A percentile compares a stretch with the other conserved stretches of the same genome.
phyloP scores from a whole-genome alignment of 2,113 vertebrate genomes.

The Phaethornis superciliosus region DNA sequence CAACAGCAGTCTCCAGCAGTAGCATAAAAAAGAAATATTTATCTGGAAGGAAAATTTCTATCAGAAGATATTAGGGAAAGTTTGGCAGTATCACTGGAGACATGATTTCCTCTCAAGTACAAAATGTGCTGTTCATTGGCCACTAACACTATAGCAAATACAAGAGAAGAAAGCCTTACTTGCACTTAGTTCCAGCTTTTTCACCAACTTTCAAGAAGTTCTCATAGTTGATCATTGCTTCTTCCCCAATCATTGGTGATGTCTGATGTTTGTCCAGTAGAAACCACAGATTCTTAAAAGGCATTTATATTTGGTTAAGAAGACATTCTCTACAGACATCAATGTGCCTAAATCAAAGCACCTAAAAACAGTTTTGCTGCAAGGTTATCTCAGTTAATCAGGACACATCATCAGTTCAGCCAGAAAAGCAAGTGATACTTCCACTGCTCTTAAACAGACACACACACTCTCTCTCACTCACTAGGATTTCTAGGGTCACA shows the following conservation, averaged over 20 bases:
- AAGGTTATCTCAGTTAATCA: background rate
- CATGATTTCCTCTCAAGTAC: background rate
- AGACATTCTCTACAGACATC: background rate
- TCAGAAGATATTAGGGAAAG: background rate
- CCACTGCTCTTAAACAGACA: background rate
- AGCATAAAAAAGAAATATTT: background rate
- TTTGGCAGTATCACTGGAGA: background rate
- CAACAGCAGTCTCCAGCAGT: background rate
- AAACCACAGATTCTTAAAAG: conserved; percentile 92
- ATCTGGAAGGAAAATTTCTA: background rate
- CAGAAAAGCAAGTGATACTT: background rate
- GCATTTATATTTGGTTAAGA: background rate
- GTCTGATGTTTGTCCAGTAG: conserved; percentile 97
- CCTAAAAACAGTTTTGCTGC: background rate
- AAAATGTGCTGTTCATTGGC: background rate
- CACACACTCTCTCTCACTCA: no score
- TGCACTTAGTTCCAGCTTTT: conserved; percentile 93
- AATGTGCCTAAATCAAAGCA: background rate
- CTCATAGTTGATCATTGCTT: conserved; percentile 98
- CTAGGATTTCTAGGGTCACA: background rate
- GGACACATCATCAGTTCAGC: background rate
- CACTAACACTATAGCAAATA: background rate
- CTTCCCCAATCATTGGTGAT: conserved; percentile 90
- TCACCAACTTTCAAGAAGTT: conserved; percentile 92
- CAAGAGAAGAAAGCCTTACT: conserved; percentile 74